Evolutionary conservation across 2,797 vertebrate species (phyloP).

Genomic region (Agapornis canus): DNA sequence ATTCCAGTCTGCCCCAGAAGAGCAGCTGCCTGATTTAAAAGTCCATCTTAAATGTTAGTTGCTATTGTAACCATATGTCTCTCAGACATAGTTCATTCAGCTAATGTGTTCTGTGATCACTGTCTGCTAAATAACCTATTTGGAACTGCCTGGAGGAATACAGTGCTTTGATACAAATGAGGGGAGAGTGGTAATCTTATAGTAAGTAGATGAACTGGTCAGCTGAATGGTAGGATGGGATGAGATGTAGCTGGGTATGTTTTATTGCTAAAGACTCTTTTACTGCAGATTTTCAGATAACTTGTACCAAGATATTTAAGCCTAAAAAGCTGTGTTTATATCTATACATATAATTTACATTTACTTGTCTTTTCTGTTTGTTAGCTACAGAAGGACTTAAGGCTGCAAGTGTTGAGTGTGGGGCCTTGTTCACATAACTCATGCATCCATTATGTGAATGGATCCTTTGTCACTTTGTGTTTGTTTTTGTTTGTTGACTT

Average conservation of each 20-base stretch:
- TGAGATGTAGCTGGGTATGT: background rate
- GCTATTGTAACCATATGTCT: background rate
- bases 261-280: slow-evolving; percentile 8
- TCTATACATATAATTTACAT: background rate
- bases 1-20: background rate
- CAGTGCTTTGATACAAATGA: background rate
- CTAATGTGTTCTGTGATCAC: background rate
- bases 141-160: background rate
- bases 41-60: background rate
- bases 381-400: slow-evolving; percentile 65
- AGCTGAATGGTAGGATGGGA: background rate
- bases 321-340: background rate
- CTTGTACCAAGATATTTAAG: slow-evolving; percentile 46
- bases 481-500: slow-evolving; percentile 73
- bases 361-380: slow-evolving; percentile 48
- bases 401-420: slow-evolving; percentile 76
- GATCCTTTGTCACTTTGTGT: slow-evolving; percentile 78
- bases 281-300: background rate
- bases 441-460: slow-evolving; percentile 78
- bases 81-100: background rate
- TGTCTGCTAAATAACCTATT: background rate
- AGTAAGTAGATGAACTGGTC: background rate
- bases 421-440: slow-evolving; percentile 57
- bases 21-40: background rate
- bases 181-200: background rate